These are phyloP conservation scores for Tetrapedia diversipes DNA, from an alignment of 2,888 invertebrate species.

Conservation along the genomic window DNA sequence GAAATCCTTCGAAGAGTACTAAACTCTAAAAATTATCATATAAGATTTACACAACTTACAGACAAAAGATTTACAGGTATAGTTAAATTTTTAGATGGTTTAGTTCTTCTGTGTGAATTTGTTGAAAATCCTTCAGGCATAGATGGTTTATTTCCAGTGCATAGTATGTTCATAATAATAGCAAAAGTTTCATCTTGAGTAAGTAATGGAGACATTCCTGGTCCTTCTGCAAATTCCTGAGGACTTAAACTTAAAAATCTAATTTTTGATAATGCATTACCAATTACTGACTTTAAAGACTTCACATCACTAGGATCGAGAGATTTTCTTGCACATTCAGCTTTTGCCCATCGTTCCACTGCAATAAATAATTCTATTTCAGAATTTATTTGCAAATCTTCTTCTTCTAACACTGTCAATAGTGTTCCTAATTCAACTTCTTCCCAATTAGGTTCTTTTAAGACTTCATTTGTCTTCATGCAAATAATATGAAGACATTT, in stretches of 20 bases:
- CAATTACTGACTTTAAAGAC: conserved; percentile 75
- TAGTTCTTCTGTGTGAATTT: conserved; percentile 61
- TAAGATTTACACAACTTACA: conserved; percentile 32
- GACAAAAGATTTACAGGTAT: not conserved
- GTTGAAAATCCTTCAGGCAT: conserved; percentile 91
- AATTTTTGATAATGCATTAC: conserved; percentile 89
- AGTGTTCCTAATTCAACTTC: conserved; percentile 91
- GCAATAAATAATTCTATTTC: conserved; percentile 92
- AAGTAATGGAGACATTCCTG: conserved; percentile 89
- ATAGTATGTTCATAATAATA: conserved; percentile 92
- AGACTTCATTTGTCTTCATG: conserved; percentile 89
- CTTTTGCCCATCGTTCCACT: conserved; percentile 87
- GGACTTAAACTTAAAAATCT: conserved; percentile 91
- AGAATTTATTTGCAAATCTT: conserved; percentile 89
- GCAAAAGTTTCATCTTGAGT: conserved; percentile 91
- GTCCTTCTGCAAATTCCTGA: conserved; percentile 92
- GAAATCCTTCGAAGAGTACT: not conserved
- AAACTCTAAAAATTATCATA: not conserved
- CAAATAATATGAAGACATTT: conserved; percentile 93
- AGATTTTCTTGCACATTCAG: conserved; percentile 85
- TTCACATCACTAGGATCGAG: conserved; percentile 76
- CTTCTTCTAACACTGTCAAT: conserved; percentile 89
- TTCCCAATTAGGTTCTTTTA: conserved; percentile 90
- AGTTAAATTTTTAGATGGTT: conserved; percentile 29
- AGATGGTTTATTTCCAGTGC: conserved; percentile 86